Evolutionary conservation across 2,797 vertebrate species (phyloP).

Genomic region (Mormyrops boulengeri): DNA sequence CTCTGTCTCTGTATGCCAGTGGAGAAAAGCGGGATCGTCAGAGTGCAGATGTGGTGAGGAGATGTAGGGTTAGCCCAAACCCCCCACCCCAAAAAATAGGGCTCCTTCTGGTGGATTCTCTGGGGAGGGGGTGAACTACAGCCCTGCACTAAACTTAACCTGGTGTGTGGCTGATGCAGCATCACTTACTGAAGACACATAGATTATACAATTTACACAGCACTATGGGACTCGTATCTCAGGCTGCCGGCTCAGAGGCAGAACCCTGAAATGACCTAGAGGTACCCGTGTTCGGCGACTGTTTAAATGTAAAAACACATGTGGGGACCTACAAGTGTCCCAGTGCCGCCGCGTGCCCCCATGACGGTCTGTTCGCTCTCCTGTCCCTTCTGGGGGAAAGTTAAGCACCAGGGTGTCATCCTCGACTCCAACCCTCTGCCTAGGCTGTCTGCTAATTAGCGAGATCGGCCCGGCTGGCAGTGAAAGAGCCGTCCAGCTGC

Average conservation of each 20-base stretch:
- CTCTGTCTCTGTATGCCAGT: background rate
- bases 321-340: background rate
- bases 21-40: background rate
- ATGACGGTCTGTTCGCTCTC: slow-evolving; percentile 38
- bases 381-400: background rate
- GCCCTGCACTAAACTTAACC: background rate
- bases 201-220: background rate
- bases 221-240: background rate
- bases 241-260: background rate
- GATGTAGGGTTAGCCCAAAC: background rate
- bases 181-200: background rate
- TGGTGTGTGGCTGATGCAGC: background rate
- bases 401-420: background rate
- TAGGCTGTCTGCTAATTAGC: slow-evolving; percentile 69
- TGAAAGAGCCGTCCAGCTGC: slow-evolving; percentile 45
- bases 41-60: background rate
- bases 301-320: background rate
- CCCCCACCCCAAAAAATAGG: background rate
- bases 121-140: background rate
- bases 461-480: slow-evolving; percentile 61
- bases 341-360: background rate
- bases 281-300: background rate
- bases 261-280: background rate
- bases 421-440: slow-evolving; percentile 47
- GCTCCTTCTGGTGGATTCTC: background rate